These are phyloP conservation scores for Todiramphus chloris DNA, from an alignment of 2,113 vertebrate species.

Conservation along the genomic window DNA sequence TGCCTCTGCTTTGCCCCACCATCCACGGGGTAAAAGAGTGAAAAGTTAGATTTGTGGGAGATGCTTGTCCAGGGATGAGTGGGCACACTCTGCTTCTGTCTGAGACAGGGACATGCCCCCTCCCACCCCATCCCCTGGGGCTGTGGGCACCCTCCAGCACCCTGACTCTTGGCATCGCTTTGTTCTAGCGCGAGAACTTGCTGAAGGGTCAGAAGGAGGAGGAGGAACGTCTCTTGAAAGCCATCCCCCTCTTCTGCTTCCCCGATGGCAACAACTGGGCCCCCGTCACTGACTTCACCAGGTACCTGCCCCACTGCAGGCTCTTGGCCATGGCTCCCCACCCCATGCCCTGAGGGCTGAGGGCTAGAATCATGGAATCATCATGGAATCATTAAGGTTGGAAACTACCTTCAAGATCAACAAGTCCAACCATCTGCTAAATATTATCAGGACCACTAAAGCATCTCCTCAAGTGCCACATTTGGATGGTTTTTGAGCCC, in stretches of 20 bases:
- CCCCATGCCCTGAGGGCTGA: fast-evolving
- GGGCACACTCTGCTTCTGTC: background rate
- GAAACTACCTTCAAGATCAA: too few species aligned
- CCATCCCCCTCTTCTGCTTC: conserved; percentile 95
- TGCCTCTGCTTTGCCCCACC: background rate
- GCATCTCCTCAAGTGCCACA: too few species aligned
- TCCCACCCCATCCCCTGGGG: background rate
- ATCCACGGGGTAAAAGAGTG: background rate
- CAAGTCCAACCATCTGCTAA: too few species aligned
- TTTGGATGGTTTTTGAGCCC: too few species aligned
- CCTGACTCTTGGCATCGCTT: background rate
- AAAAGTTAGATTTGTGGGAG: background rate
- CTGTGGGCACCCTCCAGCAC: background rate
- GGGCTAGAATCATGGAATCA: background rate
- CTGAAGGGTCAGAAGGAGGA: conserved; percentile 89
- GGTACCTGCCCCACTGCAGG: conserved; percentile 59
- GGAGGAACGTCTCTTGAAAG: conserved; percentile 87
- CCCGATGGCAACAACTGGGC: conserved; percentile 90
- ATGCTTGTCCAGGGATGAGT: background rate
- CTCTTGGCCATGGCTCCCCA: background rate
- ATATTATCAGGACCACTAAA: too few species aligned
- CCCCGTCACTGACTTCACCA: conserved; percentile 85
- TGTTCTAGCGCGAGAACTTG: conserved; percentile 84
- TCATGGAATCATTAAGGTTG: too few species aligned
- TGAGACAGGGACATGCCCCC: fast-evolving